Conservation (phyloP, 2,888 invertebrate genomes). For the Atethmia centrago region DNA sequence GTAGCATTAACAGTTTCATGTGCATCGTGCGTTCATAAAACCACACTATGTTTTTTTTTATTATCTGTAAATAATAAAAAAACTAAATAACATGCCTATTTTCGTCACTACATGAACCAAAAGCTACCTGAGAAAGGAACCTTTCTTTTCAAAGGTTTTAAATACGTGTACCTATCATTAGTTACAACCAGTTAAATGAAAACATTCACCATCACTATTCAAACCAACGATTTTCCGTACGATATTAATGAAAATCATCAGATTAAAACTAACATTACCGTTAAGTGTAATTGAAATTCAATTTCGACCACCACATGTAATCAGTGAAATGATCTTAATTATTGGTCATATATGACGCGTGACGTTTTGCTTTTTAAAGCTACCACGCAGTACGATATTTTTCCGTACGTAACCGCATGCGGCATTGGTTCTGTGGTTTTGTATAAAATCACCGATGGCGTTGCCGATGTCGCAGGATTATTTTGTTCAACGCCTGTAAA, state of each 20-base stretch:
- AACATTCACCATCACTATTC: slow-evolving; percentile 6
- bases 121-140: neutral
- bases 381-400: neutral
- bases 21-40: too few species aligned
- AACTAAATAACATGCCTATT: neutral
- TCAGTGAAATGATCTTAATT: slow-evolving; percentile 54
- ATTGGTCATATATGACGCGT: slow-evolving; percentile 41
- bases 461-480: neutral
- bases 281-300: slow-evolving; percentile 50
- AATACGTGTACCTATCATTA: too few species aligned
- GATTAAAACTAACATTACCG: slow-evolving; percentile 39
- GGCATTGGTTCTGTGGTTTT: slow-evolving; percentile 9
- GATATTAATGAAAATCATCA: slow-evolving; percentile 37
- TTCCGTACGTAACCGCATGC: slow-evolving; percentile 5
- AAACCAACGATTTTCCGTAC: slow-evolving; percentile 10
- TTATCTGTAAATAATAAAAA: too few species aligned
- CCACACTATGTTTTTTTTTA: too few species aligned
- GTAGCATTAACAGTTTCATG: too few species aligned
- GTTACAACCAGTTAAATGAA: neutral
- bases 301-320: slow-evolving; percentile 45
- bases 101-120: neutral
- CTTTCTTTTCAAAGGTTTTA: too few species aligned
- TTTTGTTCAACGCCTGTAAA: neutral
- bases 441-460: neutral
- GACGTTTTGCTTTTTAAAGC: slow-evolving; percentile 21